Conservation (phyloP, 2,888 invertebrate species). For the Volucella inanis region DNA sequence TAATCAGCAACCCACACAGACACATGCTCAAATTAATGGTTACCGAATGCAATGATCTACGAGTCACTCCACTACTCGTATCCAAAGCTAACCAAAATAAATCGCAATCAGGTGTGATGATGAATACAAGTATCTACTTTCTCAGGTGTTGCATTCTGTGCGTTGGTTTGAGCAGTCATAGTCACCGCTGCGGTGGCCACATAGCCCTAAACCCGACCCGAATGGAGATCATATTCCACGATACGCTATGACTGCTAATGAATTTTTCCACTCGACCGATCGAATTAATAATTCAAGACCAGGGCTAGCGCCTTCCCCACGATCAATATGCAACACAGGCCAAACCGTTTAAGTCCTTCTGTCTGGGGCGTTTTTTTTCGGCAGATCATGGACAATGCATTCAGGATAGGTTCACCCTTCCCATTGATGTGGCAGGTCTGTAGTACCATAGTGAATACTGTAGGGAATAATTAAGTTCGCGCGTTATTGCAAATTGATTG, state of each 20-base stretch:
- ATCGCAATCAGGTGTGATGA: slow-evolving; percentile 62
- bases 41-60: slow-evolving; percentile 28
- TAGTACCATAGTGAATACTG: neutral
- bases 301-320: slow-evolving; percentile 37
- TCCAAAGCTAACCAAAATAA: slow-evolving; percentile 30
- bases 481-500: slow-evolving; percentile 9
- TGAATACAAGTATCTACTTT: slow-evolving; percentile 23
- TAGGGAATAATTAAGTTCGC: slow-evolving; percentile 32
- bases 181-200: neutral
- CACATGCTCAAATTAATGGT: slow-evolving; percentile 14
- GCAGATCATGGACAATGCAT: slow-evolving; percentile 8
- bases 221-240: slow-evolving; percentile 33
- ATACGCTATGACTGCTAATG: slow-evolving; percentile 43
- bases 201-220: neutral
- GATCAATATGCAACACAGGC: slow-evolving; percentile 48
- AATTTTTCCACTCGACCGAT: slow-evolving; percentile 15
- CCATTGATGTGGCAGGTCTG: neutral
- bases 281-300: slow-evolving; percentile 55
- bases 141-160: slow-evolving; percentile 23
- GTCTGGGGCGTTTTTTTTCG: slow-evolving; percentile 43
- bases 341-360: slow-evolving; percentile 59
- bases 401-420: slow-evolving; percentile 4
- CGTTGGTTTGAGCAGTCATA: neutral
- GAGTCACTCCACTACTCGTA: slow-evolving; percentile 11
- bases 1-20: slow-evolving; percentile 31